phyloP scores from a whole-genome alignment of 2,797 vertebrate genomes.

The Thaleichthys pacificus region DNA sequence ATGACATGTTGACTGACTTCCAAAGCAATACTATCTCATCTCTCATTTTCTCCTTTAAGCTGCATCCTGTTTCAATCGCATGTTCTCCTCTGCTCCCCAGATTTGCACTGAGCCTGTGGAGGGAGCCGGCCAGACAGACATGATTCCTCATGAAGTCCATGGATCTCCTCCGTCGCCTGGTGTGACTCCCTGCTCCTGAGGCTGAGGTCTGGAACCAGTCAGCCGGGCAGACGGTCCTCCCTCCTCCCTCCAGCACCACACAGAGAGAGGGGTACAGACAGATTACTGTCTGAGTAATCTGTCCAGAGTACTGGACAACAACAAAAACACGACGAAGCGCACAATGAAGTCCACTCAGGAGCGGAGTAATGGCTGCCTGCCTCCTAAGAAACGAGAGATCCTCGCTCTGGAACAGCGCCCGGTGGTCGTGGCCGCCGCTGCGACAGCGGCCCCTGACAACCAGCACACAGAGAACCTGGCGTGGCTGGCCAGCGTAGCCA shows the following conservation, averaged over 20 bases:
- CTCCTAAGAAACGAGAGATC: slow-evolving; percentile 98
- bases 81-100: slow-evolving; percentile 65
- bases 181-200: slow-evolving; percentile 81
- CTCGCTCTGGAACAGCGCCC: slow-evolving; percentile 91
- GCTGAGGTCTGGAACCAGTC: slow-evolving; percentile 79
- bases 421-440: slow-evolving; percentile 67
- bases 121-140: slow-evolving; percentile 79
- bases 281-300: no score
- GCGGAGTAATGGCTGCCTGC: slow-evolving; percentile 97
- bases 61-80: background rate
- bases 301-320: background rate
- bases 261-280: background rate
- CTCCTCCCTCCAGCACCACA: background rate
- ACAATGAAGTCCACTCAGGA: slow-evolving; percentile 98
- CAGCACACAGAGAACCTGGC: slow-evolving; percentile 89
- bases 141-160: slow-evolving; percentile 97
- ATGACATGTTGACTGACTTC: background rate
- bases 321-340: background rate
- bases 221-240: slow-evolving; percentile 61
- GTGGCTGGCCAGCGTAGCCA: slow-evolving; percentile 86
- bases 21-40: background rate
- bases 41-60: background rate
- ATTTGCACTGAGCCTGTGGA: slow-evolving; percentile 75
- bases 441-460: slow-evolving; percentile 75
- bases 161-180: slow-evolving; percentile 86